phyloP scores from a whole-genome alignment of 2,113 vertebrate genomes.

The Chaenogobius annularis region DNA sequence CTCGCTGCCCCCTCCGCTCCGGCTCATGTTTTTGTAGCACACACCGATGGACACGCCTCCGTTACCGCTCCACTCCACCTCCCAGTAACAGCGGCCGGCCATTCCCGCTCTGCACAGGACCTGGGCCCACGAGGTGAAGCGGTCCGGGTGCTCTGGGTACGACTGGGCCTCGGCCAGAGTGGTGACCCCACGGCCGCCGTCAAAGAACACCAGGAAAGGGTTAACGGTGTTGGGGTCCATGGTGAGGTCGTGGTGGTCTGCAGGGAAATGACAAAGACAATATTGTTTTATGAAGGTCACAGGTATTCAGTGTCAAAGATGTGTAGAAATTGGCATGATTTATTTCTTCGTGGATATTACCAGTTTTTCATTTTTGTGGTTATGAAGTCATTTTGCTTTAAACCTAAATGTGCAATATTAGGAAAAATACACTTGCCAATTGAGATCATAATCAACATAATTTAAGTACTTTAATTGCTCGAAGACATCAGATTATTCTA shows the following conservation, averaged over 20 bases:
- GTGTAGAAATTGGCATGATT: no score
- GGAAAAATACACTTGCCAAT: no score
- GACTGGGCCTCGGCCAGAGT: slow-evolving; percentile 47
- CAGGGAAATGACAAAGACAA: neutral
- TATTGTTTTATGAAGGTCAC: no score
- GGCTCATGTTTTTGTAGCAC: slow-evolving; percentile 76
- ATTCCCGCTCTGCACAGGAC: slow-evolving; percentile 78
- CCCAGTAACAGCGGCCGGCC: slow-evolving; percentile 80
- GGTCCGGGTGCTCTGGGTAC: slow-evolving; percentile 61
- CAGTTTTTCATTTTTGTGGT: no score
- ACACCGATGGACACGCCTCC: slow-evolving; percentile 74
- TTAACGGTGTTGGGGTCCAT: slow-evolving; percentile 74
- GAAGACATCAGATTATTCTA: no score
- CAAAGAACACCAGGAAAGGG: slow-evolving; percentile 60
- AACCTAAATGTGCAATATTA: no score
- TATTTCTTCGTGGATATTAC: no score
- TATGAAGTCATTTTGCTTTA: no score
- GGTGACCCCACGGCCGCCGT: slow-evolving; percentile 48
- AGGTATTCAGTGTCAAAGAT: no score
- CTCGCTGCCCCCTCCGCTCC: slow-evolving; percentile 73
- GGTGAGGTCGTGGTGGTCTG: slow-evolving; percentile 67
- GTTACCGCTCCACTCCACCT: slow-evolving; percentile 76
- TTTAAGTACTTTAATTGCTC: no score
- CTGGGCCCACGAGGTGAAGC: slow-evolving; percentile 77
- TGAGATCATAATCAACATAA: no score